Evolutionary conservation across 2,113 vertebrate genomes (phyloP), one percentile per base, ranked within the genome.

Genomic region (Hyperopisus bebe): DNA sequence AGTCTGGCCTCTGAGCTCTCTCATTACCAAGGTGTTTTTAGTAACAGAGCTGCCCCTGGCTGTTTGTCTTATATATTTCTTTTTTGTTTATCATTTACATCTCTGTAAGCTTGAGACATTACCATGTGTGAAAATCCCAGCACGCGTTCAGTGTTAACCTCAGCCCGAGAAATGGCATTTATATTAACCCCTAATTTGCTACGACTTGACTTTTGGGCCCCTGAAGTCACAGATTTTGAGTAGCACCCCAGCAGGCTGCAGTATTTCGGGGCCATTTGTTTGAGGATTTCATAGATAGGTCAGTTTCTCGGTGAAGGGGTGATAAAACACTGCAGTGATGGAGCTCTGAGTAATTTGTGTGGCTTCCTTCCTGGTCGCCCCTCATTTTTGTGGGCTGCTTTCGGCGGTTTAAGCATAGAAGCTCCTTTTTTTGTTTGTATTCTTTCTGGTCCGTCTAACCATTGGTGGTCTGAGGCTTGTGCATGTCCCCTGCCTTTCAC

Each of bases 401-500:
- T n/a, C 10, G 10, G 83, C 1, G 9, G 42, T 47, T 27, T n/a
- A n/a, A 47, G 44, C 13, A 10, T 86, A 86, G 50, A 48, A 86
- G 47, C 9, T n/a, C 9, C 17, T 13, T 47, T 47, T 46, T 15
- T 27, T 17, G 0, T 48, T n/a, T 47, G 1, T 31, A 11, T 15
- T 15, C 6, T 11, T 48, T 19, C 74, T 39, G 35, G 6, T 8
- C 1, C 74, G 0, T 11, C 24, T 47, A 50, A n/a, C 24, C 10
- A 7, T 47, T 27, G 46, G 47, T n/a, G 44, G 46, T 86, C 47
- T 86, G 47, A 15, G 24, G 44, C 46, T 48, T 5, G 46, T 27
- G 44, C 24, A 0, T 50, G 19, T 80, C 89, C 93, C 88, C 90
- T 27, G 42, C 87, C 86, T 3, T 27, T 42, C 88, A 66, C 91